These are phyloP conservation scores for Phataginus tricuspis DNA, from an alignment of 2,797 vertebrate genomes.

Conservation along the genomic window DNA sequence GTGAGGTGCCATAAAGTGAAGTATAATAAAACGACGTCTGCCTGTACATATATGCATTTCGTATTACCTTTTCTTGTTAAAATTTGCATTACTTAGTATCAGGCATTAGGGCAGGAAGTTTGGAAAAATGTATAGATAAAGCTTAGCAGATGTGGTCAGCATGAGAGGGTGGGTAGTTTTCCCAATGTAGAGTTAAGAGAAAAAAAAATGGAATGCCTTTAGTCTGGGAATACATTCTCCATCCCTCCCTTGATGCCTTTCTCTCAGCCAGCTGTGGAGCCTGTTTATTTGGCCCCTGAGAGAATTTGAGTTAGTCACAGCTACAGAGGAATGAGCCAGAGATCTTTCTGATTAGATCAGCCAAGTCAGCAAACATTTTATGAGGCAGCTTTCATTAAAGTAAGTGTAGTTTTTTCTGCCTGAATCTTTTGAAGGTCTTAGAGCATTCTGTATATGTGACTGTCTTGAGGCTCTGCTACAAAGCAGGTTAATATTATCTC, in stretches of 20 bases:
- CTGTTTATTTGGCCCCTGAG: neutral
- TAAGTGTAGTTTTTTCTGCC: neutral
- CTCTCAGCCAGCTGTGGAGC: neutral
- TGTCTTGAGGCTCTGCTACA: neutral
- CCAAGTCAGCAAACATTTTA: neutral
- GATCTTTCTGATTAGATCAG: slow-evolving; percentile 9
- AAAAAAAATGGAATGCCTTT: neutral
- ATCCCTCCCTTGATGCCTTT: neutral
- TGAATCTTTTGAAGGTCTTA: slow-evolving; percentile 35
- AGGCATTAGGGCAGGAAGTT: neutral
- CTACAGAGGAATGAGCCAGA: neutral
- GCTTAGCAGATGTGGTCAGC: neutral
- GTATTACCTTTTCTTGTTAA: slow-evolving; percentile 12
- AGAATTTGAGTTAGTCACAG: neutral
- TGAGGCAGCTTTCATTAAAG: neutral
- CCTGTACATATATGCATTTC: neutral
- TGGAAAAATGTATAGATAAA: neutral
- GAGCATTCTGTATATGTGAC: neutral
- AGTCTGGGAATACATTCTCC: neutral
- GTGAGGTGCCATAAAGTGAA: too few relatives aligned
- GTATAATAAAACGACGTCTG: too few relatives aligned
- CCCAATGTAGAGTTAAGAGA: neutral
- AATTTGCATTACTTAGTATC: neutral
- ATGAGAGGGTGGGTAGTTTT: neutral
- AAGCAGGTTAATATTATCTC: neutral